Base-by-base conservation (phyloP, 2,113 vertebrate species). In the Sylvia atricapilla region DNA sequence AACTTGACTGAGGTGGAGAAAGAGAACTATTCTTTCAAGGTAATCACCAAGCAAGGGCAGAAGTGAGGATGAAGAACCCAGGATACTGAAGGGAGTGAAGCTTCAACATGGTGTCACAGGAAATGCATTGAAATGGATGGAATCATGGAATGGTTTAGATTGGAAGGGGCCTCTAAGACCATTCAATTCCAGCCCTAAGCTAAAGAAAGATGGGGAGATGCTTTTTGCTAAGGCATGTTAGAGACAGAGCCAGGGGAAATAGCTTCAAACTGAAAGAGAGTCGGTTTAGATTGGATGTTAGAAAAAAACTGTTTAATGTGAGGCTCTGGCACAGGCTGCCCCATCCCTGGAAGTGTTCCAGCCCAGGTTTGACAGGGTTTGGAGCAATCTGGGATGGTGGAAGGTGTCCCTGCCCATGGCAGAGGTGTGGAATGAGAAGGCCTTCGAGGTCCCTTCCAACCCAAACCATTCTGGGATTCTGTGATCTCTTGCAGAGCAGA, bases 11-110 rank as follows among this genome's bases (percentile, higher is more conserved):
- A 58, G 3, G 33, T 28, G 58, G 69, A 77, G 43, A 89, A 92
- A 43, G 91, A 89, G 53, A 96, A 72, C 10, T 96, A 6, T n/a
- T 55, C 85, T 75, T 97, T 97, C 91, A 95, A 97, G 97, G 97
- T 97, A 95, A 85, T 28, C 9, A 16, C 11, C 14, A 59, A 86
- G 10, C 8, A 66, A 59, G 9, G 9, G 19, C 12, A n/a, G 35
- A 63, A 84, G 5, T 43, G 30, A 60, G 62, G 44, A 28, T 53
- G 33, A 85, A 53, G 21, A 52, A 35, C 37, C 66, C 2, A 13
- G 60, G 7, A 7, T 68, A 30, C 10, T 60, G 27, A 68, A 68
- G 8, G 17, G 37, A 52, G 21, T 43, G 19, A 69, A 55, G 58
- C n/a, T 89, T 60, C 56, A 88, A 6, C 6, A 3, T 14, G 14